These are phyloP conservation scores for Turritopsis dohrnii DNA, from an alignment of 30 jellyfish, hydroid and myxozoan species.

Conservation along the genomic window DNA sequence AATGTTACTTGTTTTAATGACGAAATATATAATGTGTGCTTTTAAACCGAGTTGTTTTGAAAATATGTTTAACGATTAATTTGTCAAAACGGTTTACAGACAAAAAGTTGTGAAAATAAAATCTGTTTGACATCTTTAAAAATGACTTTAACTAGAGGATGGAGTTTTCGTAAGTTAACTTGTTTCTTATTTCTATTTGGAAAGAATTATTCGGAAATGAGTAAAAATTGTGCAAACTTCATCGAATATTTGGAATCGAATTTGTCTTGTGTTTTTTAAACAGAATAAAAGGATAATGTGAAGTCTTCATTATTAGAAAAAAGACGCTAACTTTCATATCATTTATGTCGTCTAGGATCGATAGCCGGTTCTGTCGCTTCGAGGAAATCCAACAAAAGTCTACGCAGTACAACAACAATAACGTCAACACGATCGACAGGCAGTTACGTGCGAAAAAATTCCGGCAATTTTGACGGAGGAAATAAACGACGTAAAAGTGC, in stretches of 20 bases:
- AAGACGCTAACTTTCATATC: background rate
- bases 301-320: no score
- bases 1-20: background rate
- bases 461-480: constrained; percentile 24
- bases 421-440: constrained; percentile 13
- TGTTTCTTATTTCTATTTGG: background rate
- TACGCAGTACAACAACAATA: constrained; percentile 11
- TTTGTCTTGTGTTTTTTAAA: no score
- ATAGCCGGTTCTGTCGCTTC: constrained; percentile 18
- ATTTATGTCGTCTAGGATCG: constrained; percentile 11
- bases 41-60: background rate
- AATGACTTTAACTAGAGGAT: background rate
- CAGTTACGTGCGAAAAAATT: constrained; percentile 3
- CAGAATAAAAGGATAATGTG: no score
- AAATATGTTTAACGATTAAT: background rate
- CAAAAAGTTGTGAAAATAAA: background rate
- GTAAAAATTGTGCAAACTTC: background rate
- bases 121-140: background rate
- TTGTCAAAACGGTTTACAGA: background rate
- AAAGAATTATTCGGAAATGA: background rate
- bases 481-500: background rate
- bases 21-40: background rate
- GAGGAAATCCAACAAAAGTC: constrained; percentile 8
- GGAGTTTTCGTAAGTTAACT: constrained; percentile 11
- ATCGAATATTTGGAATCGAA: no score